A percentile compares a stretch with the other conserved stretches of the same genome.
phyloP scores from a whole-genome alignment of 2,797 vertebrate species.

The Clarias platycephalus region DNA sequence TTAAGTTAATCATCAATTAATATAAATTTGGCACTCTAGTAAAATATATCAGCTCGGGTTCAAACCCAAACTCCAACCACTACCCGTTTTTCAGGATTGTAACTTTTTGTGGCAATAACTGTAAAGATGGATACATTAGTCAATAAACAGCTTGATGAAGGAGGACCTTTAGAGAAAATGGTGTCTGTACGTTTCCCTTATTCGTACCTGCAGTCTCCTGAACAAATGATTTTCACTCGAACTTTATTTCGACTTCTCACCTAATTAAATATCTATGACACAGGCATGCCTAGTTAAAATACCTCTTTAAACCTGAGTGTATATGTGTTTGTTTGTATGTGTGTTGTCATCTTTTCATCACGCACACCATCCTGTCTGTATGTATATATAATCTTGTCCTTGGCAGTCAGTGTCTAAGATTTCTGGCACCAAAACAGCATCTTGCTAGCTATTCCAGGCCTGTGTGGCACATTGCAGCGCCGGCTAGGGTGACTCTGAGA shows the following conservation, averaged over 20 bases:
- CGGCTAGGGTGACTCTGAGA: slow-evolving; percentile 68
- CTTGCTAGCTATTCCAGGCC: slow-evolving; percentile 75
- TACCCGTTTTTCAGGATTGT: background rate
- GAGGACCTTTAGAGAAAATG: background rate
- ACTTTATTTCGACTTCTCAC: background rate
- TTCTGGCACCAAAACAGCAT: slow-evolving; percentile 80
- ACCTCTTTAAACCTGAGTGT: background rate
- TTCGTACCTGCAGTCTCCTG: background rate
- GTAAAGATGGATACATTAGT: background rate
- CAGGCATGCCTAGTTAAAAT: slow-evolving; percentile 21
- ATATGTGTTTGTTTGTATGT: slow-evolving; percentile 12
- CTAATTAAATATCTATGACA: slow-evolving; percentile 4
- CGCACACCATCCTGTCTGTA: slow-evolving; percentile 54
- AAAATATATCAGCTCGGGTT: background rate
- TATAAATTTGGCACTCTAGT: background rate
- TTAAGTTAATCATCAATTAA: background rate
- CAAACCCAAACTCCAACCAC: background rate
- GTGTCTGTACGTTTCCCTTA: background rate
- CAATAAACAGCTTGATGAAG: background rate
- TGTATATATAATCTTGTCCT: slow-evolving; percentile 68
- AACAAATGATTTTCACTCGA: background rate
- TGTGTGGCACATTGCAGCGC: slow-evolving; percentile 71
- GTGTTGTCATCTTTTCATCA: slow-evolving; percentile 30
- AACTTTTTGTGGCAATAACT: background rate
- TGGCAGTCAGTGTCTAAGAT: slow-evolving; percentile 73